Conservation (phyloP, 2,113 vertebrate species). For the Crocuta crocuta region DNA sequence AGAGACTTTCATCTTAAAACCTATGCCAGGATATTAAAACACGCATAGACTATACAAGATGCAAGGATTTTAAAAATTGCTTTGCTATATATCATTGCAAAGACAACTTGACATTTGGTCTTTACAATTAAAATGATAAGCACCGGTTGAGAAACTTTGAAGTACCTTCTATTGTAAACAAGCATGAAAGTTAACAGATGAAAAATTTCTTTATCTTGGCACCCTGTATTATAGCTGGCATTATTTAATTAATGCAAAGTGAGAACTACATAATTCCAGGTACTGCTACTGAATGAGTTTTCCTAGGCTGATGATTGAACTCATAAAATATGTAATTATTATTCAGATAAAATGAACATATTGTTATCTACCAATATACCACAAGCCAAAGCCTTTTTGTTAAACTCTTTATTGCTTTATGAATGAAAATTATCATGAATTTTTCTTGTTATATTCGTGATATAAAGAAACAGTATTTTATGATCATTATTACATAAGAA, state of each 20-base stretch:
- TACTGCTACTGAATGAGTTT: slow-evolving; percentile 42
- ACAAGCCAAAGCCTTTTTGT: not conserved
- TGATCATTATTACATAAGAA: slow-evolving; percentile 43
- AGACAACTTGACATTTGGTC: slow-evolving; percentile 19
- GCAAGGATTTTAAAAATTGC: not conserved
- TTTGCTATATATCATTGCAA: slow-evolving; percentile 33
- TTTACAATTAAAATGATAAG: slow-evolving; percentile 61
- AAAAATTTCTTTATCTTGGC: slow-evolving; percentile 48
- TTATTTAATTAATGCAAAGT: slow-evolving; percentile 75
- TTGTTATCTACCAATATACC: slow-evolving; percentile 12
- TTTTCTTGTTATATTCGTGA: slow-evolving; percentile 41
- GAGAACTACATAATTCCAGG: slow-evolving; percentile 44
- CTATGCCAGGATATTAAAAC: slow-evolving; percentile 73
- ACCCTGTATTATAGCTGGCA: slow-evolving; percentile 13
- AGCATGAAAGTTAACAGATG: slow-evolving; percentile 58
- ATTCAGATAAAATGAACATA: slow-evolving; percentile 65
- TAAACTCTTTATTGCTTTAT: slow-evolving; percentile 13
- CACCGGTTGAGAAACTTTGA: slow-evolving; percentile 23
- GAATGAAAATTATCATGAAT: slow-evolving; percentile 22
- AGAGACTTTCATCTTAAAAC: slow-evolving; percentile 72
- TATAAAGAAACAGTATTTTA: slow-evolving; percentile 38
- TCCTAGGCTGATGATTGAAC: slow-evolving; percentile 48
- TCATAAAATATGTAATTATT: slow-evolving; percentile 53
- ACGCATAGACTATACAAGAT: not conserved
- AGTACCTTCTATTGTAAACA: slow-evolving; percentile 60